Base-by-base conservation (phyloP, 2,888 invertebrate genomes). In the Aphrophora alni region DNA sequence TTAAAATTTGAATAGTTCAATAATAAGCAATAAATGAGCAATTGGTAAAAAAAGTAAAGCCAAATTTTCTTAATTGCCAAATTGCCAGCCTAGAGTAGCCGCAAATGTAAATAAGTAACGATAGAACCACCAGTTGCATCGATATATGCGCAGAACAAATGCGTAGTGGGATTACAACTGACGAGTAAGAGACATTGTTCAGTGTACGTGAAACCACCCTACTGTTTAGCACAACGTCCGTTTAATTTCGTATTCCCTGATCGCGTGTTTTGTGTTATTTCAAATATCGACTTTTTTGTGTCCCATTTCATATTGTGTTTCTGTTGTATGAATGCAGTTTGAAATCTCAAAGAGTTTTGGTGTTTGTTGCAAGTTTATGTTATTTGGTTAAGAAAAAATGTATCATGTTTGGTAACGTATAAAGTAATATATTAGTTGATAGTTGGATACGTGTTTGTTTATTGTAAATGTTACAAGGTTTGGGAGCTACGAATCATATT, bases 211-310 rank as follows among this genome's bases (percentile, higher is more conserved):
- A 59, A 21, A 59, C 59, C 59, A 21, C 59, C 44, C 17, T 14
- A 21, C 21, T 59, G 59, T 21, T 59, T 59, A 59, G 21, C 59
- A 59, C 59, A 59, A 59, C 21, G 21, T 21, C 59, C 59, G 59
- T 59, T 59, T 44, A 21, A 59, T 59, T 59, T 59, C 21, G 12
- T 59, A 33, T 21, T 21, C 59, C 59, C 59, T 14, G 59, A 59
- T 59, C 59, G 59, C 59, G 59, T 59, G 59, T 59, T 59, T 59
- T 59, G n/a, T n/a, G n/a, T 59, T 59, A 21, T 59, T 59, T 59
- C 21, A 21, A 21, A 59, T 59, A 59, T 59, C 21, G 59, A 21
- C 12, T 59, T 59, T 44, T 44, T 44, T 59, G 21, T 59, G 59
- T 59, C 59, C 59, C 59, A 59, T 59, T n/a, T 59, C 59, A 21